Evolutionary conservation across 2,888 invertebrate species (phyloP).

Genomic region (Thumatha senex): DNA sequence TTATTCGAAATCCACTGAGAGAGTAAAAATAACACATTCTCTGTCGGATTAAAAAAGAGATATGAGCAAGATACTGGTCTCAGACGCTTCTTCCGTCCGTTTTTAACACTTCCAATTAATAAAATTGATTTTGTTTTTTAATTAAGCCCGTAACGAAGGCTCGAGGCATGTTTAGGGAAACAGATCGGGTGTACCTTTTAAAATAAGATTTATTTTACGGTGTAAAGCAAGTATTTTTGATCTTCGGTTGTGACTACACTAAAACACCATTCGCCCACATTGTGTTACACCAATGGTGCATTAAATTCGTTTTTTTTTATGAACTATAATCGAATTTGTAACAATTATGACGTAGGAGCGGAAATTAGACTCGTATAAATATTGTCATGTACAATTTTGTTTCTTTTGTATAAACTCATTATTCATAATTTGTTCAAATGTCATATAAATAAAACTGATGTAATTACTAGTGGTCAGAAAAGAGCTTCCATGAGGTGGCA

Average conservation of each 20-base stretch:
- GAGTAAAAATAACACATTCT: slow-evolving; percentile 83
- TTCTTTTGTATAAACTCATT: too few species aligned
- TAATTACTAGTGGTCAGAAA: too few species aligned
- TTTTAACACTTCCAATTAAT: slow-evolving; percentile 84
- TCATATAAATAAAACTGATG: too few species aligned
- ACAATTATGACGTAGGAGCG: slow-evolving; percentile 50
- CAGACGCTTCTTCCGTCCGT: slow-evolving; percentile 79
- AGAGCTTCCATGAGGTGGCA: too few species aligned
- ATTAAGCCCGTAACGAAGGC: slow-evolving; percentile 78
- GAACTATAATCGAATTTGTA: slow-evolving; percentile 54
- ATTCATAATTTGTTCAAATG: too few species aligned
- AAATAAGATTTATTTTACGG: slow-evolving; percentile 80
- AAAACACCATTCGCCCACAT: slow-evolving; percentile 59
- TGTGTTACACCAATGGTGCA: slow-evolving; percentile 54
- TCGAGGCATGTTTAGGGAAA: slow-evolving; percentile 69
- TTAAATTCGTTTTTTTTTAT: slow-evolving; percentile 64
- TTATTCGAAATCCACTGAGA: slow-evolving; percentile 81
- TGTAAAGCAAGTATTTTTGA: slow-evolving; percentile 70
- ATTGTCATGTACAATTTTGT: slow-evolving; percentile 15
- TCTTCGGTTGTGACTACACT: slow-evolving; percentile 54
- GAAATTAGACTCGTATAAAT: slow-evolving; percentile 51
- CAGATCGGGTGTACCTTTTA: slow-evolving; percentile 76
- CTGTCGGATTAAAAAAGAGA: slow-evolving; percentile 82
- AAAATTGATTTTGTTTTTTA: slow-evolving; percentile 84
- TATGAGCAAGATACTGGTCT: slow-evolving; percentile 74